phyloP scores from a whole-genome alignment of 2,797 vertebrate species.

The Orestias chungarensis region DNA sequence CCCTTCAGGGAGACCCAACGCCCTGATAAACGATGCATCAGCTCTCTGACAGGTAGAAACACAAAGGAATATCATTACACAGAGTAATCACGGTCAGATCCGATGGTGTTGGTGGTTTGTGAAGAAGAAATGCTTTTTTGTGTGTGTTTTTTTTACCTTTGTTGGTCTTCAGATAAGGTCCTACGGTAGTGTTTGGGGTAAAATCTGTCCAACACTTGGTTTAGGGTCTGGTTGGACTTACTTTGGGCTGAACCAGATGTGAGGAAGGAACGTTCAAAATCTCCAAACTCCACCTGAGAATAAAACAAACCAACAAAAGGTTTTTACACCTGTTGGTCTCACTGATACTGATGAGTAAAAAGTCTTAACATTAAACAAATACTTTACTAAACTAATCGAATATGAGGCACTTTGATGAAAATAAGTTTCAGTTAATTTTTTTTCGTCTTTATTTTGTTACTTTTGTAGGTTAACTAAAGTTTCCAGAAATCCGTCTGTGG shows the following conservation, averaged over 20 bases:
- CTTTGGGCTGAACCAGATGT: slow-evolving; percentile 83
- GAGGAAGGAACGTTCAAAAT: slow-evolving; percentile 93
- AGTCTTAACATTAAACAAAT: background rate
- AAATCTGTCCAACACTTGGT: slow-evolving; percentile 92
- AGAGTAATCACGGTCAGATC: background rate
- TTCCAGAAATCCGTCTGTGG: too few species aligned
- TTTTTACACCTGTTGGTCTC: background rate
- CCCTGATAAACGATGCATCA: slow-evolving; percentile 88
- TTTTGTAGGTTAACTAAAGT: too few species aligned
- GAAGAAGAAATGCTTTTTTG: background rate
- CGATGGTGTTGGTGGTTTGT: background rate
- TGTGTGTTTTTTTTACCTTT: slow-evolving; percentile 85
- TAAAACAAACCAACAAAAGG: background rate
- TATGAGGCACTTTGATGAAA: background rate
- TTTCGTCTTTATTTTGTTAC: too few species aligned
- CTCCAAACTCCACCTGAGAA: slow-evolving; percentile 91
- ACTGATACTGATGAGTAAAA: background rate
- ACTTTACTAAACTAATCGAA: background rate
- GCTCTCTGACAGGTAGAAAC: slow-evolving; percentile 77
- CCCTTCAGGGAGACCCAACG: slow-evolving; percentile 94
- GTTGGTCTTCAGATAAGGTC: slow-evolving; percentile 86
- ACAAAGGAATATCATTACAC: background rate
- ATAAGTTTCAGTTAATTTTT: too few species aligned
- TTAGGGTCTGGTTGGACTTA: slow-evolving; percentile 90
- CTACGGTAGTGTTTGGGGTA: slow-evolving; percentile 93